Base-by-base conservation (phyloP, 2,797 vertebrate genomes). In the Arnoldichthys spilopterus region DNA sequence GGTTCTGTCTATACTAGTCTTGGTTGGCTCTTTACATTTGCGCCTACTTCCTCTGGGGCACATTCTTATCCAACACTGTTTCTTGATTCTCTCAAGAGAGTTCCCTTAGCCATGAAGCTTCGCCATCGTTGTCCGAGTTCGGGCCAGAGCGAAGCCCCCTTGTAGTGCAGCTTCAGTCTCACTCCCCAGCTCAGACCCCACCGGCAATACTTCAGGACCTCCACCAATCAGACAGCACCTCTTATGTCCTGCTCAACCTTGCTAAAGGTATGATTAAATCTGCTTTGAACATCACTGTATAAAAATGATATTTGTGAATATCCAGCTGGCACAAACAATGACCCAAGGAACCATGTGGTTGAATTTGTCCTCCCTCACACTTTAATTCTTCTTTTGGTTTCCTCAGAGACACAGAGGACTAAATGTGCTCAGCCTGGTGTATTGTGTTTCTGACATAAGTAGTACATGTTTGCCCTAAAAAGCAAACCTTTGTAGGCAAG, bases 201-300 rank as follows among this genome's bases (percentile, higher is more conserved):
- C 87, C 92, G 96, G 79, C 95, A 53, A 89, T 98, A 87, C 92
- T 99, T 82, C 96, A 98, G 82, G 97, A 99, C 87, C 91, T 99
- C 9, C 97, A 98, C 72, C 95, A 96, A 86, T 94, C 92, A 4
- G 97, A 99, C 82, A 96, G 93, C 91, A 96, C 96, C 54, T 99
- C 97, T 53, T 99, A 97, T 81, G 96, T 99, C 90, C 95, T 99
- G 54, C 96, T 99, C 79, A 99, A 98, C 86, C 91, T 99, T 1
- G 97, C 98, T n/a, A 96, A 97, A 95, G 96, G 98, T 98, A 90
- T 22, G 34, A 45, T 66, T 74, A 18, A 32, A 22, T 32, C 68
- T 51, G 28, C 9, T 28, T 71, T 77, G 13, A 54, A 63, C 34
- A 37, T 3, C 34, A 3, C 34, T 3, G 34, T n/a, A n/a, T n/a